Percentiles rank a stretch among this genome's conserved stretches.
These are phyloP conservation scores for Archocentrus centrarchus DNA, from an alignment of 2,113 vertebrate species.

Conservation along the genomic window DNA sequence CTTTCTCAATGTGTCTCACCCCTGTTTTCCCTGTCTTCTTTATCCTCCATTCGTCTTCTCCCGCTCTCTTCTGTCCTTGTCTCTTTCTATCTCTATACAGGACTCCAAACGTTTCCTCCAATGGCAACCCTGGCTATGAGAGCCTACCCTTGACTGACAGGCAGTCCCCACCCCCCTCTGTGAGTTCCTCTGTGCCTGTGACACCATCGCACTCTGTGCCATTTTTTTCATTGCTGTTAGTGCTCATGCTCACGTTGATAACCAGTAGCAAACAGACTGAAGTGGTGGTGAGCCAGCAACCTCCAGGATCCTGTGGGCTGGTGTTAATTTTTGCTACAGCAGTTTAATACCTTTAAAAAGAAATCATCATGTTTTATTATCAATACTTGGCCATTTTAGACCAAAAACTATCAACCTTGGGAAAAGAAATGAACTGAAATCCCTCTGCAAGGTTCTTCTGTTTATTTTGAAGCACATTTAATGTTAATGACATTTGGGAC, in stretches of 20 bases:
- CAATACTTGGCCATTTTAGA: background rate
- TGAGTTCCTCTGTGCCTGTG: constrained; percentile 85
- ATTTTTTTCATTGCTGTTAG: constrained; percentile 48
- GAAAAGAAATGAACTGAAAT: background rate
- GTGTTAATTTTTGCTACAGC: background rate
- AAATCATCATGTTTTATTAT: background rate
- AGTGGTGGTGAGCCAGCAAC: background rate
- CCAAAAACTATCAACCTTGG: background rate
- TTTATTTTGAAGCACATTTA: background rate
- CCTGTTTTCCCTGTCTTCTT: constrained; percentile 55
- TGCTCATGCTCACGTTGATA: constrained; percentile 35
- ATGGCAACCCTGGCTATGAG: constrained; percentile 97
- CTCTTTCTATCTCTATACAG: constrained; percentile 83
- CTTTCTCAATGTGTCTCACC: constrained; percentile 69
- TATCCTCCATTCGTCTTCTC: constrained; percentile 37
- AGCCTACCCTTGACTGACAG: constrained; percentile 87
- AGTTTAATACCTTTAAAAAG: constrained; percentile 7
- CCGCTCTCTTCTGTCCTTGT: constrained; percentile 63
- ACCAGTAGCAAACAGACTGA: constrained; percentile 15
- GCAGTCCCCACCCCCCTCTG: constrained; percentile 89
- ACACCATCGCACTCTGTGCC: constrained; percentile 71
- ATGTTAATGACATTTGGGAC: background rate
- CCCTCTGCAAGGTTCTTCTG: background rate
- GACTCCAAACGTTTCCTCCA: constrained; percentile 97
- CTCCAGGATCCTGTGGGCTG: constrained; percentile 25